These are phyloP conservation scores for Clupea harengus DNA, from an alignment of 2,113 vertebrate species.

Conservation along the genomic window DNA sequence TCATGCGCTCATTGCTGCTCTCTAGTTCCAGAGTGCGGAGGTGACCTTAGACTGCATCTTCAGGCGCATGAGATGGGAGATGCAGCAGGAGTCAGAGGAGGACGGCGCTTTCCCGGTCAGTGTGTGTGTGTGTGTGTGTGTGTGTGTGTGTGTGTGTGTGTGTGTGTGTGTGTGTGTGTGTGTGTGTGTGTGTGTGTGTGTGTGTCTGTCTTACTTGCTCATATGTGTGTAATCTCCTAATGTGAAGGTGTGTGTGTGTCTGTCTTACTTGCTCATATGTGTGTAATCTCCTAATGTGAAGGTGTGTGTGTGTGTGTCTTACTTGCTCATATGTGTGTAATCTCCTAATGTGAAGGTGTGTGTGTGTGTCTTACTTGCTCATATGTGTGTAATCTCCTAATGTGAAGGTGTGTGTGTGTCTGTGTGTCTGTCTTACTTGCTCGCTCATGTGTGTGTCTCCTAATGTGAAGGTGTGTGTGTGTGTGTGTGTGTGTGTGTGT, in stretches of 20 bases:
- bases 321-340: too few species aligned
- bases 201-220: too few species aligned
- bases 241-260: neutral
- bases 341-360: too few species aligned
- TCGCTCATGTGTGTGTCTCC: neutral
- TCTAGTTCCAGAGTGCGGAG: constrained; percentile 93
- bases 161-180: too few species aligned
- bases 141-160: neutral
- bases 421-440: too few species aligned
- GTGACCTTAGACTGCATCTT: constrained; percentile 91
- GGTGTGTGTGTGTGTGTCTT: neutral
- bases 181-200: neutral
- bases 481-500: too few species aligned
- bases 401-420: neutral
- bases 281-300: too few species aligned
- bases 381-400: too few species aligned
- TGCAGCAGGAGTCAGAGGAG: constrained; percentile 70
- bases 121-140: neutral
- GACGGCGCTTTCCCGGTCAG: constrained; percentile 75
- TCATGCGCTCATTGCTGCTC: constrained; percentile 37
- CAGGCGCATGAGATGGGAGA: constrained; percentile 84
- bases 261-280: too few species aligned
- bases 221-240: neutral
- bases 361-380: too few species aligned
- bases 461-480: constrained; percentile 7